Percentiles rank a stretch among this genome's conserved stretches.
These are phyloP conservation scores for Mycteria americana DNA, from an alignment of 2,797 vertebrate species.

Conservation along the genomic window DNA sequence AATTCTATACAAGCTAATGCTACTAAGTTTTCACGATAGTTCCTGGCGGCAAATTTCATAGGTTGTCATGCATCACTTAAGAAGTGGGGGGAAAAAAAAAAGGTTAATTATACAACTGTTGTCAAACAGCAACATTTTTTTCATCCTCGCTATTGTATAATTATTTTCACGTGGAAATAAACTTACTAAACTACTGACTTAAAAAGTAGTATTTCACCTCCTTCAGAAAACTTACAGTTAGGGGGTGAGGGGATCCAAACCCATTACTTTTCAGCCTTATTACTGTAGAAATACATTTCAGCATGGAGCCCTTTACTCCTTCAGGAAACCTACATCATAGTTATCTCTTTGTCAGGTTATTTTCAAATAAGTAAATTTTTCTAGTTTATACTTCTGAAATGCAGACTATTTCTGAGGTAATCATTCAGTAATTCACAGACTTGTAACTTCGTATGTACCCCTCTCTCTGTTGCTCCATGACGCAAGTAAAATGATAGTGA, in stretches of 20 bases:
- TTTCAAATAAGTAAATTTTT: background rate
- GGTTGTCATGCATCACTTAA: background rate
- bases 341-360: background rate
- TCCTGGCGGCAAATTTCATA: background rate
- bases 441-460: background rate
- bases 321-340: background rate
- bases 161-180: background rate
- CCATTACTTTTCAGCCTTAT: background rate
- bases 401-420: background rate
- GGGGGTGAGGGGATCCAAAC: background rate
- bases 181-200: background rate
- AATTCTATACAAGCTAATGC: background rate
- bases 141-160: fast-evolving
- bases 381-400: background rate
- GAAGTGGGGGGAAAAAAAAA: background rate
- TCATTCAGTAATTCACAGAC: background rate
- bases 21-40: background rate
- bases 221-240: background rate
- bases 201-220: background rate
- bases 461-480: background rate
- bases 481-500: background rate
- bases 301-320: background rate
- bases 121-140: background rate
- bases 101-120: background rate
- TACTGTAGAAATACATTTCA: background rate